These are phyloP conservation scores for Zaprionus tsacasi DNA, from an alignment of 1,140 invertebrate genomes.

Conservation along the genomic window DNA sequence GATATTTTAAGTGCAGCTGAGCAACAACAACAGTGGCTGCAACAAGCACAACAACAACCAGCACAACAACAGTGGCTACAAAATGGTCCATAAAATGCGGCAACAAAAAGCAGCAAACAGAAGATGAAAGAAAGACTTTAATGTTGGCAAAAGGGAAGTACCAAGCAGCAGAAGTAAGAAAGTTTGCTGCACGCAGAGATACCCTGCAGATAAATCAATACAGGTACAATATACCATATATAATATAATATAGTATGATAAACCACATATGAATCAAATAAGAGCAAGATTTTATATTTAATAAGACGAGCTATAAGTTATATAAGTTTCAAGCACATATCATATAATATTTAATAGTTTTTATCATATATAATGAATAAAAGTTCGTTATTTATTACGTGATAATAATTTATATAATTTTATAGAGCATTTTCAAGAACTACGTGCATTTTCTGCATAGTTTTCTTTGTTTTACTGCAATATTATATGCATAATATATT, in stretches of 20 bases:
- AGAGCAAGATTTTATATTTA: too few relatives aligned
- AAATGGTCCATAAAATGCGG: constrained; percentile 51
- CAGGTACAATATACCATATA: too few relatives aligned
- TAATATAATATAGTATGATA: too few relatives aligned
- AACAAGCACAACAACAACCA: constrained; percentile 6
- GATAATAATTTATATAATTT: too few relatives aligned
- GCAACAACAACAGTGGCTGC: constrained; percentile 21
- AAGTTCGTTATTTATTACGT: too few relatives aligned
- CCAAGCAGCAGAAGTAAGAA: neutral
- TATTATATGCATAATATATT: too few relatives aligned
- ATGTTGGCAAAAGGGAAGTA: neutral
- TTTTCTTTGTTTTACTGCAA: neutral
- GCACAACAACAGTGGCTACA: constrained; percentile 41
- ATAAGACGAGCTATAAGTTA: too few relatives aligned
- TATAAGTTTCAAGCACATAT: too few relatives aligned
- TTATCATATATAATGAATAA: too few relatives aligned
- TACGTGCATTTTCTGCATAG: neutral
- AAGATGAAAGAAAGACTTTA: constrained; percentile 6
- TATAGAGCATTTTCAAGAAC: too few relatives aligned
- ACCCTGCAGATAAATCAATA: neutral
- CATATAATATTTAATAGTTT: too few relatives aligned
- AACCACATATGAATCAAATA: too few relatives aligned
- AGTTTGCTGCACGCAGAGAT: neutral
- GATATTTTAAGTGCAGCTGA: constrained; percentile 63
- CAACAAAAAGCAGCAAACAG: constrained; percentile 26